These are phyloP conservation scores for Microplitis manilae DNA, from an alignment of 2,888 invertebrate genomes.

Conservation along the genomic window DNA sequence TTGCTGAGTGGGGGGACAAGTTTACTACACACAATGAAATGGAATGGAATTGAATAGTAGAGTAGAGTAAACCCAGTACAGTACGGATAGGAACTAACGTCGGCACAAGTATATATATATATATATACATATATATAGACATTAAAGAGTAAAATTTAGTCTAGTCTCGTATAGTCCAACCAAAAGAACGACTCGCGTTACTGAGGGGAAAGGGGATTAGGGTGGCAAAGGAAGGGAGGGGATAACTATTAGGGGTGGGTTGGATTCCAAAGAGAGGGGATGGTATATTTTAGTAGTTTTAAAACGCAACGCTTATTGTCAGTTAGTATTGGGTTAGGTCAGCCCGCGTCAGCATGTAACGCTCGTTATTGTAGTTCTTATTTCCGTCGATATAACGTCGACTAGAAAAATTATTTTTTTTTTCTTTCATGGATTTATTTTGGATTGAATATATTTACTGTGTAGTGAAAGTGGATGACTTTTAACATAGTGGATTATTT, in stretches of 20 bases:
- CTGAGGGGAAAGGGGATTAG: no score
- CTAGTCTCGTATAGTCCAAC: no score
- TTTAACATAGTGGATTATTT: neutral
- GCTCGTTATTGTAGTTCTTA: conserved; percentile 38
- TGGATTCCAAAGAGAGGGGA: conserved; percentile 57
- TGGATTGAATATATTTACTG: neutral
- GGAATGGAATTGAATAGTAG: no score
- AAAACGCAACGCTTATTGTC: conserved; percentile 69
- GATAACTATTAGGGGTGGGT: conserved; percentile 59
- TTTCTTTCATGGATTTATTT: conserved; percentile 53
- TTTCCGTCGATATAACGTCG: conserved; percentile 69
- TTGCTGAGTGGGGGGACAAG: no score
- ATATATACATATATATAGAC: no score
- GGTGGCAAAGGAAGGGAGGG: no score
- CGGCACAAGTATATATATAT: no score
- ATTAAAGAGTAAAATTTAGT: no score
- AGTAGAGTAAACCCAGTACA: no score
- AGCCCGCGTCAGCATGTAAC: conserved; percentile 64
- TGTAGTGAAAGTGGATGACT: neutral
- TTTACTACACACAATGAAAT: no score
- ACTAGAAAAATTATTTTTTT: conserved; percentile 50
- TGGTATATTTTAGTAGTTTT: conserved; percentile 63
- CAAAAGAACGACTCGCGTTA: no score
- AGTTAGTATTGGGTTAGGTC: conserved; percentile 79
- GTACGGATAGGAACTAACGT: no score